Conservation (phyloP, 2,113 vertebrate genomes). For the Cyprinodon brontotheroides region DNA sequence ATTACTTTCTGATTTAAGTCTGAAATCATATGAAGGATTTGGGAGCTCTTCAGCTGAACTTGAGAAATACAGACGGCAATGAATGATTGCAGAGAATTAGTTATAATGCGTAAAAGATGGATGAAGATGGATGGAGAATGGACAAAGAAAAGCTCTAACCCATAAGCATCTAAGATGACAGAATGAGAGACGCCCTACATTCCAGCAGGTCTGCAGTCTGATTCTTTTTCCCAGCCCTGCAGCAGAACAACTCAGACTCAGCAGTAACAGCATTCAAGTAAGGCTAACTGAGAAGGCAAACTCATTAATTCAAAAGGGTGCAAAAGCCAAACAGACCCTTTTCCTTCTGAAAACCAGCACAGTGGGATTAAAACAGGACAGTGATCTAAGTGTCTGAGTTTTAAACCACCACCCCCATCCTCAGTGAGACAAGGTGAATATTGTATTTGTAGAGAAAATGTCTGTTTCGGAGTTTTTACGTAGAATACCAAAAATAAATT, state of each 20-base stretch:
- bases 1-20: conserved; percentile 1
- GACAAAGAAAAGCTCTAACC: conserved; percentile 35
- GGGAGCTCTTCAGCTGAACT: conserved; percentile 46
- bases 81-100: conserved; percentile 11
- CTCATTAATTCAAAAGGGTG: conserved; percentile 65
- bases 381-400: conserved; percentile 30
- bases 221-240: conserved; percentile 43
- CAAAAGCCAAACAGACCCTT: conserved; percentile 68
- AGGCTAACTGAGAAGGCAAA: conserved; percentile 62
- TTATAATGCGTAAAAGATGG: conserved; percentile 24
- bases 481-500: no score
- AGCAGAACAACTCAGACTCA: conserved; percentile 50
- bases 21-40: conserved; percentile 32
- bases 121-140: conserved; percentile 24
- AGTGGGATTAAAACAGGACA: conserved; percentile 50
- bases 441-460: conserved; percentile 29
- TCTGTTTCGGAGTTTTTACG: no score
- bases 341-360: conserved; percentile 40
- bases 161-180: no score
- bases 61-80: conserved; percentile 1
- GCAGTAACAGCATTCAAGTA: conserved; percentile 43
- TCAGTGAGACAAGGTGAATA: conserved; percentile 46
- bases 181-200: conserved; percentile 46
- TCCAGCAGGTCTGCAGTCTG: conserved; percentile 29
- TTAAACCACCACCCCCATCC: conserved; percentile 41